Percentiles rank a stretch among this genome's conserved stretches.
Evolutionary conservation across 2,113 vertebrate genomes (phyloP).

Genomic region (human): GRCh38 chr13:42927001-42927500

Average conservation of each 20-base stretch:
- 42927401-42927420: not conserved
- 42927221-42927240: not conserved
- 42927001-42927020: not conserved
- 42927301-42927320: not conserved
- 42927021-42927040: not conserved
- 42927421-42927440: not conserved
- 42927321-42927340: not conserved
- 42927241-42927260: not conserved
- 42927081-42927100: not conserved
- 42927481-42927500: constrained; percentile 5
- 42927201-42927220: not conserved
- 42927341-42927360: not conserved
- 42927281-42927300: not conserved
- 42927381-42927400: not conserved
- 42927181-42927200: not conserved
- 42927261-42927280: not conserved
- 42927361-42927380: not conserved
- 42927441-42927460: not conserved
- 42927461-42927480: not conserved
- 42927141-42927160: not conserved
- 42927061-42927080: not conserved
- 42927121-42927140: not conserved
- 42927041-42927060: not conserved
- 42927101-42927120: not conserved
- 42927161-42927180: not conserved